A percentile compares a stretch with the other conserved stretches of the same genome.
phyloP scores from a whole-genome alignment of 2,797 vertebrate species.

The Phataginus tricuspis region DNA sequence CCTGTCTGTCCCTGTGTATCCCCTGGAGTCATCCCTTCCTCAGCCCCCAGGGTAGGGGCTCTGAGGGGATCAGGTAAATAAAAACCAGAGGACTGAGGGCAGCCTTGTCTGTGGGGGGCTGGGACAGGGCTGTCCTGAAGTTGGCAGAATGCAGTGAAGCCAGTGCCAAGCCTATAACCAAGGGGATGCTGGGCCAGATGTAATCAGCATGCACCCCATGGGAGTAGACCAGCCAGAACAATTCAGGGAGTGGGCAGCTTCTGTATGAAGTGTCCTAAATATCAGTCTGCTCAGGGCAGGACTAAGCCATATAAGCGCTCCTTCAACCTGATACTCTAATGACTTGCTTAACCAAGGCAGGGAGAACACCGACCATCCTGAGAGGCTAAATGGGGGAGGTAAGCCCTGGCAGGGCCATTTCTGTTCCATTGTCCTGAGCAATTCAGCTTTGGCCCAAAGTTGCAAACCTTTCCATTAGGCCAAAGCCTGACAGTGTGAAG shows the following conservation, averaged over 20 bases:
- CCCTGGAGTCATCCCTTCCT: neutral
- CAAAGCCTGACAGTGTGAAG: neutral
- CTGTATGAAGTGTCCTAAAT: neutral
- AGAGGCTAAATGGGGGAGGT: neutral
- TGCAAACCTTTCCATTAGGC: neutral
- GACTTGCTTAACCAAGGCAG: neutral
- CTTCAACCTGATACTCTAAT: neutral
- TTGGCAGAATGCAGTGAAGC: neutral
- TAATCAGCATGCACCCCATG: rapidly evolving
- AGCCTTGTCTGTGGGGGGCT: constrained; percentile 54
- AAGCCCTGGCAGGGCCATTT: neutral
- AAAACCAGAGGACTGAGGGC: constrained; percentile 71
- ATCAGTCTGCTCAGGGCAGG: neutral
- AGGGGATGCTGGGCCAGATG: neutral
- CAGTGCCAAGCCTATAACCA: neutral
- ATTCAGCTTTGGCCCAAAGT: neutral
- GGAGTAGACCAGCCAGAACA: neutral
- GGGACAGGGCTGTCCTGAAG: neutral
- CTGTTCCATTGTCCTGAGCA: neutral
- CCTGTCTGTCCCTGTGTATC: neutral
- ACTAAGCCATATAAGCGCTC: neutral
- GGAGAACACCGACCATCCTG: neutral
- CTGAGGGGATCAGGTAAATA: constrained; percentile 60
- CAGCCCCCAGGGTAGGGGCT: neutral
- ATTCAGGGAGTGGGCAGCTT: neutral